Evolutionary conservation across 2,113 vertebrate species (phyloP), one percentile per base, ranked within the genome.

Genomic region (Motacilla tschutschensis): DNA sequence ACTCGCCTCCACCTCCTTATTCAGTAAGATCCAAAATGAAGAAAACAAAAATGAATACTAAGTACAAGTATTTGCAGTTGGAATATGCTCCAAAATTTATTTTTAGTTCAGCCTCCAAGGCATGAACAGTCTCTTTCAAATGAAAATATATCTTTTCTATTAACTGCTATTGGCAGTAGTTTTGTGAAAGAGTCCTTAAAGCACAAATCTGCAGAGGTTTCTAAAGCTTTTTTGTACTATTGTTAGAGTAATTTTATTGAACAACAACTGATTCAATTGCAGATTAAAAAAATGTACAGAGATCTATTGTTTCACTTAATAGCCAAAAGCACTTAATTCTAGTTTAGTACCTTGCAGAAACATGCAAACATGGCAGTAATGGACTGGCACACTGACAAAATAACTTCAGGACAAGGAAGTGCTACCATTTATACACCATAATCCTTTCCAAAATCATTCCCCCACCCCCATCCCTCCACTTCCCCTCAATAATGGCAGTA

Each of bases 271-370:
- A 88, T 86, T 81, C 63, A 79, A 66, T 7, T 76, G 40, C 28
- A 73, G 28, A 58, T 76, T 28, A 31, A 63, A 65, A 50, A 85
- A 79, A 53, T 12, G 35, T 77, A 81, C 36, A 83, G 51, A 63
- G 46, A 60, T 47, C 55, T 91, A 74, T 38, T 94, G 57, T 81
- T 91, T 70, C 31, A 73, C 43, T 76, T 92, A 82, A 91, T 62
- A 91, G 71, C 31, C 63, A 69, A 47, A 76, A 85, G 59, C 74
- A 84, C 62, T 93, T 81, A 79, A 70, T 89, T 89, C 83, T 51
- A 81, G 66, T 75, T 88, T 82, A 79, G 70, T 88, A 81, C 67
- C 71, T 81, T 86, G 66, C 64, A 95, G 81, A 90, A 92, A 76
- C 81, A 92, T 43, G 83, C 63, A 91, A 83, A 84, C n/a, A 83